These are phyloP conservation scores for Galeruca laticollis DNA, from an alignment of 2,888 invertebrate genomes.

Conservation along the genomic window DNA sequence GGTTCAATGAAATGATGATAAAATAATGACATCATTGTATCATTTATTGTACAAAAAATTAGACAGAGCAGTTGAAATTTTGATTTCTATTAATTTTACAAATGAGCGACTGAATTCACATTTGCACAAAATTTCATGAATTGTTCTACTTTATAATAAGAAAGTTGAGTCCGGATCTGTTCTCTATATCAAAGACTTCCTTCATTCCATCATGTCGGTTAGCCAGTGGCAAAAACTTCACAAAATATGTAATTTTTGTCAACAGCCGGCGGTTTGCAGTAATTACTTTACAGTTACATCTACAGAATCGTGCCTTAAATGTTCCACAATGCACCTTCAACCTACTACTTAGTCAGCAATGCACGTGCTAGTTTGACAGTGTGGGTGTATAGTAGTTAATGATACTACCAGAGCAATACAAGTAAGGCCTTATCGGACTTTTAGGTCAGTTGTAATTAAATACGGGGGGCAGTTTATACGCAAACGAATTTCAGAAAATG, in stretches of 20 bases:
- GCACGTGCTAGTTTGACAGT: constrained; percentile 46
- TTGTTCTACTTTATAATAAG: neutral
- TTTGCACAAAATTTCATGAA: neutral
- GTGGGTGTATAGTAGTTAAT: constrained; percentile 48
- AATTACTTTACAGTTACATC: constrained; percentile 53
- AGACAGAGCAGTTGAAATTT: no score
- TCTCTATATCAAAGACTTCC: constrained; percentile 51
- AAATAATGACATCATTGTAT: no score
- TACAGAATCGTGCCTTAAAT: constrained; percentile 55
- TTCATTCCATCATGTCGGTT: constrained; percentile 60
- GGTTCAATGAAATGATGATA: no score
- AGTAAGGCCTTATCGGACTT: constrained; percentile 32
- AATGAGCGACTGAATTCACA: no score
- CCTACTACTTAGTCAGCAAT: constrained; percentile 42
- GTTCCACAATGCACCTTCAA: constrained; percentile 52
- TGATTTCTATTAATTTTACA: no score
- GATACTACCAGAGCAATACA: constrained; percentile 45
- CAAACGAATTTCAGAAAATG: no score
- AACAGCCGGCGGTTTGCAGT: constrained; percentile 50
- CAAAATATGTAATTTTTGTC: constrained; percentile 59
- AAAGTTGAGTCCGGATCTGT: constrained; percentile 18
- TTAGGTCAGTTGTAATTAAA: constrained; percentile 25
- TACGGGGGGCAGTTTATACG: neutral
- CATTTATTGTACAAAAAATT: no score
- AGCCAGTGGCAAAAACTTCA: constrained; percentile 53